Evolutionary conservation across 2,113 vertebrate genomes (phyloP), one percentile per base, ranked within the genome.

Genomic region (Ariopsis seemanni): DNA sequence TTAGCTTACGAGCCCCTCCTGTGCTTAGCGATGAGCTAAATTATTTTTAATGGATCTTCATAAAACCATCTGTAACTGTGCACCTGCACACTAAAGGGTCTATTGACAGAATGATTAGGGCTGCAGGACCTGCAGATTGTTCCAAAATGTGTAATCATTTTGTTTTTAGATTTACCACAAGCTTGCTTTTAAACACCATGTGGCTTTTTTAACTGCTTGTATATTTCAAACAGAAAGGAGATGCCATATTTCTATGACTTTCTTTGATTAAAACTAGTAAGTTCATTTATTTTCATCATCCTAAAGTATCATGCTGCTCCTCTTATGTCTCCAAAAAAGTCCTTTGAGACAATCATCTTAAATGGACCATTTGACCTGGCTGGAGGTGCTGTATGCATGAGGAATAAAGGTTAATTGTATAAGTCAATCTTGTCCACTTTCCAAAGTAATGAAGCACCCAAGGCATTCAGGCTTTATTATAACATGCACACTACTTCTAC

Each of bases 11-110:
- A 93, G 93, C 94, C 94, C 93, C 94, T 94, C 93, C 93, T 94
- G 94, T 92, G 93, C 91, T 91, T 90, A 92, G 90, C 88, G 92
- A 95, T 93, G 93, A 94, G 93, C 91, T 84, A 94, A 95, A 95
- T 96, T 93, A 96, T 95, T 95, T 95, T 95, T 96, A 95, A 95
- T 95, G 94, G 95, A 94, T 95, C 94, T 95, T 95, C 94, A 95
- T 96, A 94, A 95, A 95, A 95, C 93, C 95, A 94, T 95, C 95
- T 95, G 94, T 95, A 95, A 92, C 93, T 83, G 93, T 87, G 91
- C 95, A 94, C 94, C 94, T 94, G 94, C 94, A 95, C 93, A 92
- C 94, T 95, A 93, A 92, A 95, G 92, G 82, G 92, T 92, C 94
- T 95, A 95, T 95, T 89, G 94, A 95, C 94, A 94, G 91, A 95